Percentiles rank a stretch among this genome's conserved stretches.
These are phyloP conservation scores for Leptinotarsa defecta DNA, from an alignment of 1,140 invertebrate species.

Conservation along the genomic window DNA sequence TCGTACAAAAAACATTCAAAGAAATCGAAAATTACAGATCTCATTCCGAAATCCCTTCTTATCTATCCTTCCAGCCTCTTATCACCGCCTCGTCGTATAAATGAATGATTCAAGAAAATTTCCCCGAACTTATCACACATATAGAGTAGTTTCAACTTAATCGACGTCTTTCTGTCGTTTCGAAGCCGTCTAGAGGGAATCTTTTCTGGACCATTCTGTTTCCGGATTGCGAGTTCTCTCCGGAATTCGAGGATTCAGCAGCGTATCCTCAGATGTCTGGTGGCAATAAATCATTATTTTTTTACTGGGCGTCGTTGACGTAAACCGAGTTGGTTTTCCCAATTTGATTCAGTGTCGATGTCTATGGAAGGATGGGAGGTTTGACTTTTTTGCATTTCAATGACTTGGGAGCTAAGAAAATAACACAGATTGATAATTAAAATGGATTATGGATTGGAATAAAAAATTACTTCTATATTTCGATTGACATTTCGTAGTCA, in stretches of 20 bases:
- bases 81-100: conserved; percentile 5
- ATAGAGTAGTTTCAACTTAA: conserved; percentile 1
- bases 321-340: not conserved
- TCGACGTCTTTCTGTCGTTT: conserved; percentile 5
- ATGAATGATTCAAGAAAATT: conserved; percentile 9
- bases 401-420: too few species aligned
- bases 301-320: not conserved
- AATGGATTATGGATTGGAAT: too few species aligned
- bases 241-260: not conserved
- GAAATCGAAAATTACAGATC: conserved; percentile 6
- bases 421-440: too few species aligned
- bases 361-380: too few species aligned
- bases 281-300: conserved; percentile 3
- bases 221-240: not conserved
- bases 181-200: not conserved
- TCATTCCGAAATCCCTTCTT: not conserved
- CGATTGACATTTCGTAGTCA: too few species aligned
- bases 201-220: conserved; percentile 1
- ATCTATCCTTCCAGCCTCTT: conserved; percentile 4
- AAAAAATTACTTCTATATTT: too few species aligned
- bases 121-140: not conserved
- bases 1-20: conserved; percentile 1
- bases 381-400: too few species aligned
- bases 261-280: too few species aligned
- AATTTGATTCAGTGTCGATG: not conserved